Evolutionary conservation across 2,113 vertebrate genomes (phyloP).

Genomic region (Phrynocephalus versicolor): DNA sequence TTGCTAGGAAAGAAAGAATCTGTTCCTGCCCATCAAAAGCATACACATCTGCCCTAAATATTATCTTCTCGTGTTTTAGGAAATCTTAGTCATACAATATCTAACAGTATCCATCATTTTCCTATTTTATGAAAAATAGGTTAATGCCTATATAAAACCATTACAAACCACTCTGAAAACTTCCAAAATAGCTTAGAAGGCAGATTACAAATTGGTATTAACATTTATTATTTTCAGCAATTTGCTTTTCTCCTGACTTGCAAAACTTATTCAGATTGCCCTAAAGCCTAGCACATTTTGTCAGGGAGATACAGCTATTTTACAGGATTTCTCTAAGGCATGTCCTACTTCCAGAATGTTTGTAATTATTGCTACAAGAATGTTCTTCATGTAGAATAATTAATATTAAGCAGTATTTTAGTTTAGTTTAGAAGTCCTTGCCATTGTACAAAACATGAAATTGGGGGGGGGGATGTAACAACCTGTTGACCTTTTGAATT

Average conservation of each 20-base stretch:
- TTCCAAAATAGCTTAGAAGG: not conserved
- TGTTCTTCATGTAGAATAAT: not conserved
- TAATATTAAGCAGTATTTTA: not conserved
- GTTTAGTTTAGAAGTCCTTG: not conserved
- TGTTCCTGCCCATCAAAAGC: not conserved
- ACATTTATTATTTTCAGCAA: not conserved
- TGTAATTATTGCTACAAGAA: not conserved
- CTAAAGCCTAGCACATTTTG: not conserved
- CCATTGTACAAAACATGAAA: not conserved
- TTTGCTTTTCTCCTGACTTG: not conserved
- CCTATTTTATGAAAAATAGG: not conserved
- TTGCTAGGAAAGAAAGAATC: not conserved
- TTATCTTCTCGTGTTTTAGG: not conserved
- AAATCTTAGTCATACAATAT: too few species aligned
- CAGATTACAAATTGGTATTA: not conserved
- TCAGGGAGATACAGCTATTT: not conserved
- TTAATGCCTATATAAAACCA: not conserved
- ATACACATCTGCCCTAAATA: not conserved
- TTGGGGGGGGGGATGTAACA: not conserved
- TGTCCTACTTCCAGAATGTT: conserved; percentile 4
- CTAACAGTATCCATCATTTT: too few species aligned
- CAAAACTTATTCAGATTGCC: not conserved
- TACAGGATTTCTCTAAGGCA: not conserved
- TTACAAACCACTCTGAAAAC: not conserved
- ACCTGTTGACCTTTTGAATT: not conserved